Percentiles rank a stretch among this genome's conserved stretches.
Evolutionary conservation across 2,888 invertebrate species (phyloP).

Genomic region (Tridacna crocea): DNA sequence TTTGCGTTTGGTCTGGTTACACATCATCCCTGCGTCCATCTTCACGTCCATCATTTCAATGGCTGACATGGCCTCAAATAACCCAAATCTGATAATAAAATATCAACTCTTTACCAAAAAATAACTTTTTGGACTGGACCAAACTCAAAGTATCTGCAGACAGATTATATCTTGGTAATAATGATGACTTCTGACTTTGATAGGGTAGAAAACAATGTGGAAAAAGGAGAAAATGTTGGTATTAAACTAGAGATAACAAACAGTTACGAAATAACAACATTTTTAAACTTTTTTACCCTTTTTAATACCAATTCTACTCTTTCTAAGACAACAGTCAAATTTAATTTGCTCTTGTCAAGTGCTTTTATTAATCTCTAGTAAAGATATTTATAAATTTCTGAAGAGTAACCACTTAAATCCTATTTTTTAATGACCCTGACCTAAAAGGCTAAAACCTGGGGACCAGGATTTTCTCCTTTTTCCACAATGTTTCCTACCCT

Average conservation of each 20-base stretch:
- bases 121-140: not conserved
- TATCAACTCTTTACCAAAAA: not conserved
- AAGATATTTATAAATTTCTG: too few relatives aligned
- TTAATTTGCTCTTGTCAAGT: too few relatives aligned
- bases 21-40: conserved; percentile 99
- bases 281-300: too few relatives aligned
- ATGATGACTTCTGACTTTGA: not conserved
- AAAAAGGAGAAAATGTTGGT: not conserved
- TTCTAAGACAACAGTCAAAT: too few relatives aligned
- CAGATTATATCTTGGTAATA: not conserved
- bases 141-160: not conserved
- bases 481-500: not conserved
- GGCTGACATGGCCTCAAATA: conserved; percentile 99
- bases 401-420: too few relatives aligned
- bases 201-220: not conserved
- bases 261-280: too few relatives aligned
- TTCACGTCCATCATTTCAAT: conserved; percentile 99
- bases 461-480: not conserved
- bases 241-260: too few relatives aligned
- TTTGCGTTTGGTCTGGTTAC: conserved; percentile 91
- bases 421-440: too few relatives aligned
- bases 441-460: too few relatives aligned
- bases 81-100: conserved; percentile 81
- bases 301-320: too few relatives aligned
- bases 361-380: too few relatives aligned